Base-by-base conservation (phyloP, 2,113 vertebrate species). In the Falcunculus frontatus region DNA sequence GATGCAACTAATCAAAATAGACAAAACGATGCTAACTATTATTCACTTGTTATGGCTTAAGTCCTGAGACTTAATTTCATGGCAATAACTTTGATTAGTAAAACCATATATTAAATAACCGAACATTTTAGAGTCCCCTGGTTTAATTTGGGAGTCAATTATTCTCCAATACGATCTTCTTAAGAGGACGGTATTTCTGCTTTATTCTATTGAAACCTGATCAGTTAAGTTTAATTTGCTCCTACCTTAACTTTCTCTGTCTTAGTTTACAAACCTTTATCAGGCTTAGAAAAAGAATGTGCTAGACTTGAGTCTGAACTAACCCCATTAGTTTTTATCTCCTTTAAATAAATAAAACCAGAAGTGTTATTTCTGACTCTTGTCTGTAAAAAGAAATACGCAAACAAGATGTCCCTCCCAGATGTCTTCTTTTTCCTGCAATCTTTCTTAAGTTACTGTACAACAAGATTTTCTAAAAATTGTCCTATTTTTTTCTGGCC, bases 161-260 rank as follows among this genome's bases (percentile, higher is more conserved):
- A 39, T 67, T 87, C 35, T 81, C 33, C 16, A 63, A 13, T 23
- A 57, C 0, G 0, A 33, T 57, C 41, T 80, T 52, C 8, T 3
- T 42, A 64, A 80, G 12, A 77, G 11, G 4, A 62, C 3, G 69
- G 5, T 77, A 46, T 46, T 5, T 77, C n/a, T 30, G 30, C 9
- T 37, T 72, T 37, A 44, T 52, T 23, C 21, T 15, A 65, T 10
- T 26, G 22, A 86, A 86, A 68, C 5, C 4, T 56, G 14, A 56
- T 37, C 11, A 42, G 16, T 33, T 75, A 33, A 65, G 22, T 75
- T 74, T 70, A 32, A 49, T 78, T 70, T 82, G 8, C 9, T 94
- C 3, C 29, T 62, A 29, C 22, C 18, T 59, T 70, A 87, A 62
- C 32, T 63, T 78, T 39, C 19, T 67, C 25, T 64, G 17, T 55